phyloP scores from a whole-genome alignment of 2,888 invertebrate genomes.

The Craniophora ligustri region DNA sequence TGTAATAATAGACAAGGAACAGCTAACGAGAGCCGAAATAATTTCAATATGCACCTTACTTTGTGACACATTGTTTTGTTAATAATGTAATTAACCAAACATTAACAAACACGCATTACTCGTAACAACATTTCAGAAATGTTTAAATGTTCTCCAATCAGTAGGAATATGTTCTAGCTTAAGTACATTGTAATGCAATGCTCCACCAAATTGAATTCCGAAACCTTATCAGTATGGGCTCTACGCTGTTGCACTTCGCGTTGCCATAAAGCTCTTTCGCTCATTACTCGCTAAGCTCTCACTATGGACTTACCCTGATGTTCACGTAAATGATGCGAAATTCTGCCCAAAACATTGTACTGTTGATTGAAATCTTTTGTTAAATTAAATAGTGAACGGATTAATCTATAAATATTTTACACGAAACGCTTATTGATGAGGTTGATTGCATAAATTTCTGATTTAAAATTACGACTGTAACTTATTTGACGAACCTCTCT shows the following conservation, averaged over 20 bases:
- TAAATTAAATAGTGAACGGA: conserved; percentile 46
- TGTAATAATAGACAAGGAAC: too few relatives aligned
- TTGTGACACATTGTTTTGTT: too few relatives aligned
- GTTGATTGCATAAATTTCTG: conserved; percentile 38
- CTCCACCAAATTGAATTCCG: not conserved
- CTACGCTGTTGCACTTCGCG: not conserved
- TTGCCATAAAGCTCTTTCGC: not conserved
- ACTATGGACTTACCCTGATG: conserved; percentile 20
- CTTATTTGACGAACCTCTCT: conserved; percentile 22
- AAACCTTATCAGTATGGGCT: not conserved
- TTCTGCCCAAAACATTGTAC: conserved; percentile 49
- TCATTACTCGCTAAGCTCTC: conserved; percentile 39
- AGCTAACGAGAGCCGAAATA: too few relatives aligned
- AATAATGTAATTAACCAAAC: too few relatives aligned
- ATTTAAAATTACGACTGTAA: conserved; percentile 38
- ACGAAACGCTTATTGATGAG: conserved; percentile 31
- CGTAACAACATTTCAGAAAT: not conserved
- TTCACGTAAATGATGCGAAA: conserved; percentile 55
- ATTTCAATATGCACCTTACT: too few relatives aligned
- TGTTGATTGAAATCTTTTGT: conserved; percentile 62
- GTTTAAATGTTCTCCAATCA: not conserved
- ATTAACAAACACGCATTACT: too few relatives aligned
- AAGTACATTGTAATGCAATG: not conserved
- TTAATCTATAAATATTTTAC: conserved; percentile 42
- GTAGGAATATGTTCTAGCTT: not conserved